These are phyloP conservation scores for Anoplolepis gracilipes DNA, from an alignment of 1,140 invertebrate genomes.

Conservation along the genomic window DNA sequence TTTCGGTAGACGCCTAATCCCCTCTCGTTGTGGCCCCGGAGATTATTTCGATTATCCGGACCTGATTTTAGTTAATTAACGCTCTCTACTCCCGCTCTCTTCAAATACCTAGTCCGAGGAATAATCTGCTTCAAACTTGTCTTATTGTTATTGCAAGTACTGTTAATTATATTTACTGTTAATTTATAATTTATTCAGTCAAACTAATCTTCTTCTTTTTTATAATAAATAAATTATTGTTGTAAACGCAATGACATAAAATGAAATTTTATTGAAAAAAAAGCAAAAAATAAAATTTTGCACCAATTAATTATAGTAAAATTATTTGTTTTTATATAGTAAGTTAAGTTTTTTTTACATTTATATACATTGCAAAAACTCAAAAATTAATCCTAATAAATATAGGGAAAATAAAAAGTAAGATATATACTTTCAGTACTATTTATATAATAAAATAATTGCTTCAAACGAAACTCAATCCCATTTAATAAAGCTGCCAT, in stretches of 20 bases:
- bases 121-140: constrained; percentile 9
- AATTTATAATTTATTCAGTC: not conserved
- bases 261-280: too few species aligned
- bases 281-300: too few species aligned
- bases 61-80: constrained; percentile 65
- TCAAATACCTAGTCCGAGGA: not conserved
- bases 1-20: constrained; percentile 67
- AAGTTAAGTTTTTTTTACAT: not conserved
- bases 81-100: not conserved
- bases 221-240: not conserved
- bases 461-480: constrained; percentile 1
- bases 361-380: not conserved
- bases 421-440: not conserved
- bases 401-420: not conserved
- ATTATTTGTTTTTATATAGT: too few species aligned
- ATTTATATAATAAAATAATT: not conserved
- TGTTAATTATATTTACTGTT: not conserved
- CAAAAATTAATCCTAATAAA: not conserved
- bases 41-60: constrained; percentile 65
- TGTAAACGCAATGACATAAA: too few species aligned
- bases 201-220: not conserved
- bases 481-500: not conserved
- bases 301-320: not conserved
- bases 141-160: not conserved
- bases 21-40: constrained; percentile 41